These are phyloP conservation scores for Stegodyphus mimosarum DNA, from an alignment of 1,140 invertebrate genomes.

Conservation along the genomic window DNA sequence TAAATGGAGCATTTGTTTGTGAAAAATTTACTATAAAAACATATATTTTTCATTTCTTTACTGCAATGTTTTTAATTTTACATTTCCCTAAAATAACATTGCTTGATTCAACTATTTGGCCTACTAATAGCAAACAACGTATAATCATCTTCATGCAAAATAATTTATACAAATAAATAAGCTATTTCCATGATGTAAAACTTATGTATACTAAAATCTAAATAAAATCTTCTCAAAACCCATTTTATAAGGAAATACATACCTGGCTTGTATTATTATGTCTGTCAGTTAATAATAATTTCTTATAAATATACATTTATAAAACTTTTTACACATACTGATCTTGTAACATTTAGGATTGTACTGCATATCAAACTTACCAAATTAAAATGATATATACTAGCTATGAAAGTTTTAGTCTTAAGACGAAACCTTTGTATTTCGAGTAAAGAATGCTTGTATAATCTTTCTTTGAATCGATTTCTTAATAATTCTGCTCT, in stretches of 20 bases:
- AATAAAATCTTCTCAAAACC: background rate
- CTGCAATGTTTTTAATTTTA: too few species aligned
- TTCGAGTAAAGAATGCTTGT: conserved; percentile 49
- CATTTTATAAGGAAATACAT: background rate
- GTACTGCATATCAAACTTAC: conserved; percentile 5
- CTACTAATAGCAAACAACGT: too few species aligned
- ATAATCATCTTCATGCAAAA: too few species aligned
- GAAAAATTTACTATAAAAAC: too few species aligned
- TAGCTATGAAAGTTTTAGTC: conserved; percentile 16
- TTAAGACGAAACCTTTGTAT: conserved; percentile 21
- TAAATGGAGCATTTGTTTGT: too few species aligned
- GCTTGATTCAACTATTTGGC: too few species aligned
- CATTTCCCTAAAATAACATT: too few species aligned
- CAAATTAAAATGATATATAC: conserved; percentile 32
- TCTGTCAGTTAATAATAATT: background rate
- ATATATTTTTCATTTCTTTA: too few species aligned
- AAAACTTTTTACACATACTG: background rate
- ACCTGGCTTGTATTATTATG: background rate
- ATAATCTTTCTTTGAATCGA: conserved; percentile 45
- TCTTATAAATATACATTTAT: background rate
- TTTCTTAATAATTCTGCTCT: conserved; percentile 45
- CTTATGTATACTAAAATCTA: background rate
- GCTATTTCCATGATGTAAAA: background rate
- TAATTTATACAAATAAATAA: background rate
- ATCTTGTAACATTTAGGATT: too few species aligned